These are phyloP conservation scores for Camelus dromedarius DNA, from an alignment of 2,113 vertebrate species.

Conservation along the genomic window DNA sequence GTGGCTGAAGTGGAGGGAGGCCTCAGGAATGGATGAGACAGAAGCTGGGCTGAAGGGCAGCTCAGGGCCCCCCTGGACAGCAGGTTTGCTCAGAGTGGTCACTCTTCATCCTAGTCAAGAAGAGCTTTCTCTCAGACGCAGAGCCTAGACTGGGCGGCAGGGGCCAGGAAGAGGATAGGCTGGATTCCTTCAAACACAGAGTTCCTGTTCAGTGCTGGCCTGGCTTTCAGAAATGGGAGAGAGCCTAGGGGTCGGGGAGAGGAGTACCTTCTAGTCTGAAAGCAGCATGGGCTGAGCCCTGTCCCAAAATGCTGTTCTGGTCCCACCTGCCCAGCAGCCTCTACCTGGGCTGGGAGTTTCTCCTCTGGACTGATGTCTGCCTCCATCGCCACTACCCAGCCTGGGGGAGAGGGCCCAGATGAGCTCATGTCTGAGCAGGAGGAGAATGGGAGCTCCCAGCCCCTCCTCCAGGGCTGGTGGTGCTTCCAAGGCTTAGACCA, in stretches of 20 bases:
- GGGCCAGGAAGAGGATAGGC: neutral
- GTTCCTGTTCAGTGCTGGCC: neutral
- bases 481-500: neutral
- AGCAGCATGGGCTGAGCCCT: neutral
- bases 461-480: neutral
- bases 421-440: slow-evolving; percentile 36
- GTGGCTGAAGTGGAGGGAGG: neutral
- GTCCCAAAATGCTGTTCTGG: neutral
- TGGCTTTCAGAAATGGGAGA: neutral
- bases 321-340: neutral
- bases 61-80: neutral
- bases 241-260: neutral
- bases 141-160: neutral
- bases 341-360: neutral
- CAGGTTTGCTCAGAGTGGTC: neutral
- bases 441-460: slow-evolving; percentile 1
- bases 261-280: neutral
- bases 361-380: neutral
- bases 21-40: neutral
- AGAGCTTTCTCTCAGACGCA: neutral
- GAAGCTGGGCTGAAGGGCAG: neutral
- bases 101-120: too few species aligned
- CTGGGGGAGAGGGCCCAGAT: neutral
- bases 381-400: neutral
- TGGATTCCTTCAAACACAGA: neutral